These are phyloP conservation scores for Puma concolor DNA, from an alignment of 2,113 vertebrate species.

Conservation along the genomic window DNA sequence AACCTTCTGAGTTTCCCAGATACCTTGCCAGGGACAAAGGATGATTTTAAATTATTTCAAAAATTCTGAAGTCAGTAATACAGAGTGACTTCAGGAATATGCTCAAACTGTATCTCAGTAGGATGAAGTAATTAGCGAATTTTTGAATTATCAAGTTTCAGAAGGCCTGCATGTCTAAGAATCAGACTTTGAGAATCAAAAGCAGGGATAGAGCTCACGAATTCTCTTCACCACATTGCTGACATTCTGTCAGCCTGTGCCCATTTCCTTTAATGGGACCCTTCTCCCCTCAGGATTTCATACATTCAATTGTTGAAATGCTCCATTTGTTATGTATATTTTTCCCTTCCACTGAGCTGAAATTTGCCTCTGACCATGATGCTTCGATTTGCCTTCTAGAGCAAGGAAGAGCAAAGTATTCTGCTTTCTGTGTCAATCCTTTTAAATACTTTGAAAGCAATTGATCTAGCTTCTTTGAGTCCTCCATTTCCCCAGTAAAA, in stretches of 20 bases:
- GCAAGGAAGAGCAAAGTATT: background rate
- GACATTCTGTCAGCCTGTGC: background rate
- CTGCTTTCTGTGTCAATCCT: background rate
- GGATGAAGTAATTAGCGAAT: constrained; percentile 7
- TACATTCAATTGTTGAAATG: background rate
- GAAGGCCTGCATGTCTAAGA: background rate
- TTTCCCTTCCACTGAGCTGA: background rate
- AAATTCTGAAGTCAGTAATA: background rate
- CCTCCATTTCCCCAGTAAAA: background rate
- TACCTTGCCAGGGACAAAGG: background rate
- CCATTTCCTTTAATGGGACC: background rate
- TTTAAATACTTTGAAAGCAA: background rate
- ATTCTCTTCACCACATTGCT: background rate
- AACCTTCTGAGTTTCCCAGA: background rate
- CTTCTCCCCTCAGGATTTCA: background rate
- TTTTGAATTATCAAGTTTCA: background rate
- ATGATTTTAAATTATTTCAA: background rate
- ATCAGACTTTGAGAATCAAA: background rate
- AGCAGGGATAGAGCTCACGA: background rate
- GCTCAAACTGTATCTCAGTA: background rate
- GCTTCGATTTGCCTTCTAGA: background rate
- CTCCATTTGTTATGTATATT: background rate
- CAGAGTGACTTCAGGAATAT: background rate
- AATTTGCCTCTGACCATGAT: background rate
- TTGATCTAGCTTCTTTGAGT: background rate